phyloP scores from a whole-genome alignment of 2,888 invertebrate species.

The Sicus ferrugineus region DNA sequence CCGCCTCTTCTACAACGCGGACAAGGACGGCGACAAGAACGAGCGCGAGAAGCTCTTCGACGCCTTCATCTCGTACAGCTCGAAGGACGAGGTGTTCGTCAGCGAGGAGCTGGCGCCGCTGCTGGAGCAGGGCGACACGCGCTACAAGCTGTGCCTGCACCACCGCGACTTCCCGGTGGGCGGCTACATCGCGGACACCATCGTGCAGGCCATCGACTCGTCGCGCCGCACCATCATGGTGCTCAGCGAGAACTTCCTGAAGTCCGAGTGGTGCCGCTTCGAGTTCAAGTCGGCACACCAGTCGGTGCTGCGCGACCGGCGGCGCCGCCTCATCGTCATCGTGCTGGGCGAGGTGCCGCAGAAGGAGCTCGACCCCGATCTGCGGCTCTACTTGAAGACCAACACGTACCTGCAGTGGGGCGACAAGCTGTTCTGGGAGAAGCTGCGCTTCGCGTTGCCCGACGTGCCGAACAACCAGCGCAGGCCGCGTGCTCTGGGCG shows the following conservation, averaged over 20 bases:
- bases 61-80: constrained; percentile 94
- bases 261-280: constrained; percentile 94
- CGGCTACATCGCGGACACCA: constrained; percentile 89
- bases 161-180: constrained; percentile 91
- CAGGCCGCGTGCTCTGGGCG: constrained; percentile 63
- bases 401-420: constrained; percentile 93
- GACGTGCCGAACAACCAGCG: constrained; percentile 68
- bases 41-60: constrained; percentile 90
- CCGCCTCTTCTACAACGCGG: constrained; percentile 77
- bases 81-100: constrained; percentile 91
- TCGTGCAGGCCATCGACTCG: constrained; percentile 90
- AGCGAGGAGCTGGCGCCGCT: constrained; percentile 87
- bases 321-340: constrained; percentile 88
- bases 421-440: constrained; percentile 96
- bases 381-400: constrained; percentile 87
- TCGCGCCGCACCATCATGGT: constrained; percentile 90
- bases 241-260: constrained; percentile 91
- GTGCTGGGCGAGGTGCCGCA: constrained; percentile 89
- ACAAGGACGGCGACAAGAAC: constrained; percentile 79
- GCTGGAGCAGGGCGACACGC: constrained; percentile 80
- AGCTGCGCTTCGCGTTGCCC: constrained; percentile 90
- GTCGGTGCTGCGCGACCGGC: constrained; percentile 86
- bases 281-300: constrained; percentile 95
- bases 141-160: constrained; percentile 88
- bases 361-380: constrained; percentile 88